Conservation (phyloP, 2,113 vertebrate species). For the Motacilla tschutschensis region DNA sequence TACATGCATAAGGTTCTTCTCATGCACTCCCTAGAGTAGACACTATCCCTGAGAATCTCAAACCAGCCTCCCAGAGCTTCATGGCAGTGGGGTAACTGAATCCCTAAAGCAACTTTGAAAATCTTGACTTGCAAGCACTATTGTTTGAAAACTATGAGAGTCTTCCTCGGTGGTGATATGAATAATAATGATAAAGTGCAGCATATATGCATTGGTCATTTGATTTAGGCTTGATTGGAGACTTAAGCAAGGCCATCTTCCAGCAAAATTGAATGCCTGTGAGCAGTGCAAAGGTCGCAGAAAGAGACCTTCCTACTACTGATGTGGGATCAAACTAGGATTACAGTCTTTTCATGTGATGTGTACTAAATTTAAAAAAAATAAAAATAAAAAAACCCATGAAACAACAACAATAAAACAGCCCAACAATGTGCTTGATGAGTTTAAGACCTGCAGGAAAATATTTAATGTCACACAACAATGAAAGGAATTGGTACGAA, state of each 20-base stretch:
- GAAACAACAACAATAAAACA: neutral
- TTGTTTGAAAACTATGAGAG: conserved; percentile 44
- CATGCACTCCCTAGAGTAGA: neutral
- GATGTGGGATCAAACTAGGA: neutral
- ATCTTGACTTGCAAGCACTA: neutral
- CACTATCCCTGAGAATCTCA: neutral
- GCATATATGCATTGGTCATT: conserved; percentile 14
- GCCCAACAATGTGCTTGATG: neutral
- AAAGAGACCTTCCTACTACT: neutral
- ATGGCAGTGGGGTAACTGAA: neutral
- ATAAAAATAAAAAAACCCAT: neutral
- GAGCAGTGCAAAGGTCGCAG: neutral
- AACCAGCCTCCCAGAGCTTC: neutral
- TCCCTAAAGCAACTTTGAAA: conserved; percentile 15
- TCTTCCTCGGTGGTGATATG: conserved; percentile 21
- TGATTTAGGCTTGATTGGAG: conserved; percentile 9
- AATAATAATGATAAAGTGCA: conserved; percentile 25
- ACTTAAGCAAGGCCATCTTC: conserved; percentile 33
- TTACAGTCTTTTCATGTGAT: neutral
- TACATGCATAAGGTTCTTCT: neutral
- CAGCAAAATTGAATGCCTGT: conserved; percentile 18
- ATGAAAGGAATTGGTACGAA: conserved; percentile 40
- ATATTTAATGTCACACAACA: conserved; percentile 32
- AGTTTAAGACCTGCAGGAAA: conserved; percentile 33
- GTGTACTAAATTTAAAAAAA: neutral